Conservation (phyloP, 2,888 invertebrate genomes). For the Papilio protenor region DNA sequence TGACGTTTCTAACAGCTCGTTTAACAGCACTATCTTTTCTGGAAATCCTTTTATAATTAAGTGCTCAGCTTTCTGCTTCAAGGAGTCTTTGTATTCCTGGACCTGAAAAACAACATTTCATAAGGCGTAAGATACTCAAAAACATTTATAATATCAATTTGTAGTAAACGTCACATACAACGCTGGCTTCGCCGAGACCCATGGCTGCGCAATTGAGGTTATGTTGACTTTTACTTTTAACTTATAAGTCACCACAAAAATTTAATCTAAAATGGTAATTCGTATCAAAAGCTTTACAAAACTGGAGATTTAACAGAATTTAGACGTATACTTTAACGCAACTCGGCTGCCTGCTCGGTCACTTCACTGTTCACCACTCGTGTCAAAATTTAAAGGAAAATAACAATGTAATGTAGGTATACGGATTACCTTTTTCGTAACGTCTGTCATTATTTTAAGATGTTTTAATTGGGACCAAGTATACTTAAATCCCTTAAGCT, state of each 20-base stretch:
- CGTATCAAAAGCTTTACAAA: constrained; percentile 28
- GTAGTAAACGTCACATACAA: constrained; percentile 44
- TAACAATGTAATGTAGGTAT: constrained; percentile 45
- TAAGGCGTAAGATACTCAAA: constrained; percentile 24
- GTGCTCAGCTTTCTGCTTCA: constrained; percentile 94
- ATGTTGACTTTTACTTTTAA: constrained; percentile 50
- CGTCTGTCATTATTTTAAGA: constrained; percentile 73
- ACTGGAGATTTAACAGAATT: constrained; percentile 36
- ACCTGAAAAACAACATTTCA: constrained; percentile 83
- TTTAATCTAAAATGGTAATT: constrained; percentile 25
- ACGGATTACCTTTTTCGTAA: constrained; percentile 76
- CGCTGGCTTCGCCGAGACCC: constrained; percentile 48
- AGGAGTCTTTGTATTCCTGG: constrained; percentile 94
- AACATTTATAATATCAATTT: constrained; percentile 26
- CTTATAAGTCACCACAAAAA: constrained; percentile 30
- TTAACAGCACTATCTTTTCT: constrained; percentile 95
- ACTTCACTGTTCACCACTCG: constrained; percentile 63
- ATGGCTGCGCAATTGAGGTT: constrained; percentile 55
- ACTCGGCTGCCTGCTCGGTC: constrained; percentile 67
- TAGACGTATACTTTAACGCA: constrained; percentile 45
- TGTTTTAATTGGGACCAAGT: constrained; percentile 51
- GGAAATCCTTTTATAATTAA: constrained; percentile 96
- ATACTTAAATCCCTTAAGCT: constrained; percentile 51
- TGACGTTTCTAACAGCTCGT: constrained; percentile 92
- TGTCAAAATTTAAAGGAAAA: constrained; percentile 63